A percentile compares a stretch with the other conserved stretches of the same genome.
Conservation (phyloP, 2,113 vertebrate species). For the Trinectes maculatus region DNA sequence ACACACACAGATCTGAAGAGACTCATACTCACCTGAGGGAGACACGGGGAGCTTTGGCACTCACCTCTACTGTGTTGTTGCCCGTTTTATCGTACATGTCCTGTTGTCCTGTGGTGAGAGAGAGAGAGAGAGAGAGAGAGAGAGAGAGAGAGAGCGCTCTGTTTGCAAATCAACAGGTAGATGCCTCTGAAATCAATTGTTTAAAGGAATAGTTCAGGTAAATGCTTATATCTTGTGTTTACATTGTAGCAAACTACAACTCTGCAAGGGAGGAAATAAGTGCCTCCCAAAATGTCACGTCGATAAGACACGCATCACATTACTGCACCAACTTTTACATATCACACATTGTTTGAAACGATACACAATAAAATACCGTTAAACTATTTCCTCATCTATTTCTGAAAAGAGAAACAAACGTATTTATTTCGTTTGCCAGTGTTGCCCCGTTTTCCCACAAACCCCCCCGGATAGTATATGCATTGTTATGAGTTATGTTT, state of each 20-base stretch:
- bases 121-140: conserved; percentile 22
- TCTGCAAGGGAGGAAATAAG: too few species aligned
- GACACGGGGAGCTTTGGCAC: conserved; percentile 71
- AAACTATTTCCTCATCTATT: too few species aligned
- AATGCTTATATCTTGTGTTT: not conserved
- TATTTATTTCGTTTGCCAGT: not conserved
- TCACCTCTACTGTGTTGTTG: conserved; percentile 96
- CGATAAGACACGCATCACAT: too few species aligned
- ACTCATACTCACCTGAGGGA: conserved; percentile 72
- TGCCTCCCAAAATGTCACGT: too few species aligned
- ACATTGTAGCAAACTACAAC: too few species aligned
- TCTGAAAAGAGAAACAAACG: too few species aligned
- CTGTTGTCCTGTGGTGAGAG: conserved; percentile 87
- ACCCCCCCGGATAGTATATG: conserved; percentile 16
- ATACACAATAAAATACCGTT: too few species aligned
- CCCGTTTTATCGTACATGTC: conserved; percentile 88
- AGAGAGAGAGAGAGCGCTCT: conserved; percentile 20
- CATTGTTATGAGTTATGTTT: conserved; percentile 22
- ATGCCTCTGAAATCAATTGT: conserved; percentile 8
- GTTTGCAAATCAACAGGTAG: conserved; percentile 37
- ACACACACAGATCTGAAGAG: conserved; percentile 24
- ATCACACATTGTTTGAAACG: too few species aligned
- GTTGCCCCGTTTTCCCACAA: conserved; percentile 32
- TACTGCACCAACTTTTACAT: too few species aligned
- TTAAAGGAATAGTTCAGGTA: not conserved